These are phyloP conservation scores for Paradoxurus hermaphroditus DNA, from an alignment of 2,113 vertebrate genomes.

Conservation along the genomic window DNA sequence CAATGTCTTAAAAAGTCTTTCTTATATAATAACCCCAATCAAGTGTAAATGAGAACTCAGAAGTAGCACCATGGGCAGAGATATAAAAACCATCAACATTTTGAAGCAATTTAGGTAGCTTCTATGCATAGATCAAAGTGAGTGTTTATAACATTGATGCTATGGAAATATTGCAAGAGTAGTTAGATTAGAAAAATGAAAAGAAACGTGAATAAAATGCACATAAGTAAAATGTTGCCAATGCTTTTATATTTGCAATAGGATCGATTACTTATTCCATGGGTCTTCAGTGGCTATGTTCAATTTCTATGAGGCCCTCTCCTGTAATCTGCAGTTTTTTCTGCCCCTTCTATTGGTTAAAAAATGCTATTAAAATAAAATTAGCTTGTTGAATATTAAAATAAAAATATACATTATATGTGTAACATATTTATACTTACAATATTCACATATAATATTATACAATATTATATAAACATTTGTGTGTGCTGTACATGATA, in stretches of 20 bases:
- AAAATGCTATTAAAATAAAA: background rate
- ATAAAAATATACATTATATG: background rate
- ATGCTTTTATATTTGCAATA: background rate
- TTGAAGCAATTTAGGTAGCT: background rate
- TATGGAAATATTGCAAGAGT: background rate
- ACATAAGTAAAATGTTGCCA: background rate
- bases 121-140: background rate
- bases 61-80: background rate
- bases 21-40: background rate
- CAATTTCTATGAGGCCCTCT: background rate
- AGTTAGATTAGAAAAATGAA: background rate
- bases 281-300: background rate
- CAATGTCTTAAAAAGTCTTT: background rate
- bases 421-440: background rate
- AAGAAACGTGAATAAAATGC: background rate
- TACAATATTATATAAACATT: background rate
- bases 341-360: background rate
- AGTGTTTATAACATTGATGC: background rate
- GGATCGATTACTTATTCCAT: background rate
- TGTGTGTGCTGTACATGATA: background rate
- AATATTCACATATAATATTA: background rate
- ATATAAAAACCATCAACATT: background rate
- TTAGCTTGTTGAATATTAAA: background rate
- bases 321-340: background rate
- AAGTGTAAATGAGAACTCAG: background rate